Evolutionary conservation across 1,140 invertebrate genomes (phyloP), one percentile per base, ranked within the genome.

Genomic region (Ladona fulva): DNA sequence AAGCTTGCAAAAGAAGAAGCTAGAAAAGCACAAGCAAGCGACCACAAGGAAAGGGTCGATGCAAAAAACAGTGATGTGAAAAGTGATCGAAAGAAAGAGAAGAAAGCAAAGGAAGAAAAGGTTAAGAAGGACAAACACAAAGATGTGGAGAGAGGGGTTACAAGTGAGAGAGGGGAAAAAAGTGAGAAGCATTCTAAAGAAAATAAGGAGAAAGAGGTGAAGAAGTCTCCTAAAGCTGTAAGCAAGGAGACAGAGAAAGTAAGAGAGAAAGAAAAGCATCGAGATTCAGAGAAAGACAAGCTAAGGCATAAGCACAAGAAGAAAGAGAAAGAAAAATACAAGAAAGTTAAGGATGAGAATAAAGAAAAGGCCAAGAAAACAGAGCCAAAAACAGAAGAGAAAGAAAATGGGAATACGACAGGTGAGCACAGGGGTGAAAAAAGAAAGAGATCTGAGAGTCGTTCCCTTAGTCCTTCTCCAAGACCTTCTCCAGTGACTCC

Each of bases 41-140:
- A 85, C 59, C 83, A 85, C 79, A 24, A 78, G 0, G 83, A 86
- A 29, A 85, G 85, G 79, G 25, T 78, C 81, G 83, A 89, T 83
- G 82, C 87, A 87, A 88, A 87, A 81, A 85, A 82, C 77, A 84
- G 85, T 81, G 87, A 88, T 78, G 87, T 87, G 83, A 86, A 87
- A 78, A 85, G 85, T 75, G 88, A 88, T 78, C 84, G 85, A 78
- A 87, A 88, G 81, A 87, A 87, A 79, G 88, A 89, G 74, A 86
- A 83, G 74, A 78, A 81, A 59, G 24, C 81, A 11, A 80, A 82
- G 74, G 24, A 74, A 0, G 77, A 42, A 44, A 78, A 66, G 24
- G 79, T 78, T 29, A 80, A 82, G 81, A 81, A 75, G 19, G 29
- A 25, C 19, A 84, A 79, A 83, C 84, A 0, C 84, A 84, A 16